Evolutionary conservation across 92 coral and sea anemone species (phyloP).

Genomic region (Porites evermanni): DNA sequence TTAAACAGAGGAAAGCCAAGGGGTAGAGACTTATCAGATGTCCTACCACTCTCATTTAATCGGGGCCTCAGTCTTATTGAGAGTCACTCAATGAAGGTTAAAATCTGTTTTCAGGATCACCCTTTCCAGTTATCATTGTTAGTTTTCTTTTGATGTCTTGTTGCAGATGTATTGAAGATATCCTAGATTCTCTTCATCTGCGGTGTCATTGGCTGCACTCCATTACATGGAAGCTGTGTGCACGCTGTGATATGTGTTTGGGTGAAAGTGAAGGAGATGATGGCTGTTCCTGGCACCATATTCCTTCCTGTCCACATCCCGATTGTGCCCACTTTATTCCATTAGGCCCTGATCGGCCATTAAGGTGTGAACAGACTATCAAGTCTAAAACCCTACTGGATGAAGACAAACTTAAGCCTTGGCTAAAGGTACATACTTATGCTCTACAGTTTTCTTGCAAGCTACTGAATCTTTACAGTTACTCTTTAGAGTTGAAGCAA

Average conservation of each 20-base stretch:
- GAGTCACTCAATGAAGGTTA: no score
- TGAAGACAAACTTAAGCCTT: conserved; percentile 28
- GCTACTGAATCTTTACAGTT: no score
- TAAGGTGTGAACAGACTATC: conserved; percentile 12
- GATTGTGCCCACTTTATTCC: conserved; percentile 56
- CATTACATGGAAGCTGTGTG: conserved; percentile 41
- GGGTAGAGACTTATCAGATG: no score
- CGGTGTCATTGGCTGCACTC: conserved; percentile 42
- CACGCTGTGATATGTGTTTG: conserved; percentile 45
- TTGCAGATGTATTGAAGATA: conserved; percentile 27
- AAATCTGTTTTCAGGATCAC: no score
- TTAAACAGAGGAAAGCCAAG: no score
- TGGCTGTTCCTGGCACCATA: conserved; percentile 48
- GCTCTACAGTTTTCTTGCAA: neutral
- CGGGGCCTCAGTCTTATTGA: no score
- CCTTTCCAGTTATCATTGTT: neutral
- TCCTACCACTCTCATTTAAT: no score
- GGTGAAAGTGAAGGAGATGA: conserved; percentile 29
- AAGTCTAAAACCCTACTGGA: neutral
- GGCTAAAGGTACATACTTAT: conserved; percentile 29
- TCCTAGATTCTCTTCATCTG: neutral
- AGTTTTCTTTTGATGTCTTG: neutral
- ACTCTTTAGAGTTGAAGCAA: no score
- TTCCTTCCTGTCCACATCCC: conserved; percentile 21
- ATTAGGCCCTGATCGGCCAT: conserved; percentile 2